phyloP scores from a whole-genome alignment of 2,797 vertebrate species.

The Knipowitschia caucasica region DNA sequence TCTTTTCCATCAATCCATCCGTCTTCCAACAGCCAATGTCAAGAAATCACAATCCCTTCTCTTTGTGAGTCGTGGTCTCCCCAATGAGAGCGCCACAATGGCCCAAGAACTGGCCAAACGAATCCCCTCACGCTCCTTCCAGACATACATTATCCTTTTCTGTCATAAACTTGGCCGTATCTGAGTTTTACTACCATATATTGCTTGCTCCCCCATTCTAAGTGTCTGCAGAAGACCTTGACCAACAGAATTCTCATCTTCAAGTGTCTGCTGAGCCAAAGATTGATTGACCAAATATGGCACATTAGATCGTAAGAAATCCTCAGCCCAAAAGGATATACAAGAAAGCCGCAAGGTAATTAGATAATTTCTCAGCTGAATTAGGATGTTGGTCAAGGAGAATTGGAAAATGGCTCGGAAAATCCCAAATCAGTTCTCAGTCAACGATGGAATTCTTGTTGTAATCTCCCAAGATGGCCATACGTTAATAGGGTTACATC shows the following conservation, averaged over 20 bases:
- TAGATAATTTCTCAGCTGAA: conserved; percentile 63
- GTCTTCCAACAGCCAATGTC: conserved; percentile 52
- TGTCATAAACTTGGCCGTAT: conserved; percentile 74
- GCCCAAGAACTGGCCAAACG: conserved; percentile 58
- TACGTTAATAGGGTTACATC: conserved; percentile 16
- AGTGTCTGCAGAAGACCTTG: conserved; percentile 60
- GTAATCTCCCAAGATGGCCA: conserved; percentile 20
- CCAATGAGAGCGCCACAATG: conserved; percentile 47
- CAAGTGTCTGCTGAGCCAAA: conserved; percentile 34
- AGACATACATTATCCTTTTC: conserved; percentile 61
- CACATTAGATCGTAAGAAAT: conserved; percentile 64
- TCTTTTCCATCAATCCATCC: conserved; percentile 31
- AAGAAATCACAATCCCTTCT: conserved; percentile 45
- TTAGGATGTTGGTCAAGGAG: conserved; percentile 46
- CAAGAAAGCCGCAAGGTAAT: conserved; percentile 57
- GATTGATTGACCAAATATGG: conserved; percentile 54
- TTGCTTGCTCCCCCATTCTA: conserved; percentile 42
- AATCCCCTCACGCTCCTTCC: conserved; percentile 65
- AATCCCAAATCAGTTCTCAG: conserved; percentile 14
- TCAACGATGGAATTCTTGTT: conserved; percentile 25
- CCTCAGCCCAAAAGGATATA: conserved; percentile 41
- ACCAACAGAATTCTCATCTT: conserved; percentile 50
- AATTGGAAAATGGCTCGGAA: conserved; percentile 36
- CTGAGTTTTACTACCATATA: conserved; percentile 65
- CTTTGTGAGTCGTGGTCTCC: conserved; percentile 27